Base-by-base conservation (phyloP, 2,888 invertebrate species). In the Ochropacha duplaris region DNA sequence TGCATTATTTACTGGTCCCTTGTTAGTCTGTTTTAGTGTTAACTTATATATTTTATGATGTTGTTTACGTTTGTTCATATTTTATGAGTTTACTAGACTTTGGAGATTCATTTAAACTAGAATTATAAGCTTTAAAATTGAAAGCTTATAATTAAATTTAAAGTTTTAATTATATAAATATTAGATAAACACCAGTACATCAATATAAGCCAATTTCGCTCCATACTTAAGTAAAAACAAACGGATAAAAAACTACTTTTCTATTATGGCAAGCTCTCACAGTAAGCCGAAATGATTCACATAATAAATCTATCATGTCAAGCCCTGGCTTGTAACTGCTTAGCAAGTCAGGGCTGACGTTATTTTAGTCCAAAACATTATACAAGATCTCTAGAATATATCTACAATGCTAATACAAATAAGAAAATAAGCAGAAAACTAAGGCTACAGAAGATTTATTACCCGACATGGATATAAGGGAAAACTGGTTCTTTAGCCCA, bases 21-120 rank as follows among this genome's bases (percentile, higher is more conserved):
- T 54, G 49, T 50, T 34, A 34, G 14, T 52, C 36, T 54, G 28
- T 54, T 54, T 54, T 28, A 56, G 22, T 8, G 14, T 56, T 56
- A 28, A 49, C 49, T 56, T 54, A 56, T 50, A 52, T 55, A 55
- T 55, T 58, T 61, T 58, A 58, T 58, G 39, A 24, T 24, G 26
- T n/a, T 61, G 61, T 61, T 61, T 61, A 55, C 54, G 57, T 57
- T 52, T 39, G 9, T 52, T 22, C 50, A 54, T 52, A 58, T 58
- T 61, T 58, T 57, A 58, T 54, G 28, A 52, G 44, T 50, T 52
- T 50, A 34, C 36, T 14, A 22, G 12, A 39, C 51, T 19, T 26
- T n/a, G 26, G 39, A 16, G 28, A 44, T 19, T 22, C 22, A 52
- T 57, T n/a, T n/a, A n/a, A n/a, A n/a, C n/a, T n/a, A 54, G 49